Conservation (phyloP, 2,113 vertebrate genomes). For the Oryzias curvinotus region DNA sequence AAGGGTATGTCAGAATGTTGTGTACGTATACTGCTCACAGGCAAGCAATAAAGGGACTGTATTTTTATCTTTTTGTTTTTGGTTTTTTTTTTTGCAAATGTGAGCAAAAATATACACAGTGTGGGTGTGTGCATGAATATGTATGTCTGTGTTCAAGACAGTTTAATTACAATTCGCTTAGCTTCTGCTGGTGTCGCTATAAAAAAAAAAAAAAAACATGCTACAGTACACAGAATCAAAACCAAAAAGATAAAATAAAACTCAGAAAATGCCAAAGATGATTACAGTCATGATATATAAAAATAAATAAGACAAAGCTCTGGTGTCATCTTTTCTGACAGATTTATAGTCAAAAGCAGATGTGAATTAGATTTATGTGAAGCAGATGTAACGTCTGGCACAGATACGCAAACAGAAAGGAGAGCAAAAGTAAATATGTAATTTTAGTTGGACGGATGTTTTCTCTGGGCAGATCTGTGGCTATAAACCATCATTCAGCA, state of each 20-base stretch:
- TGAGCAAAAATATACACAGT: conserved; percentile 8
- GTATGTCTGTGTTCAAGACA: conserved; percentile 24
- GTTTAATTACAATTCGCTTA: conserved; percentile 42
- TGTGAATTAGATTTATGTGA: conserved; percentile 37
- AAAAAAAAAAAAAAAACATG: conserved; percentile 14
- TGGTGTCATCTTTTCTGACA: conserved; percentile 15
- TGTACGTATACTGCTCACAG: conserved; percentile 23
- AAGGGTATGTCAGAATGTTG: conserved; percentile 33
- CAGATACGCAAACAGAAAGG: neutral
- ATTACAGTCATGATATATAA: neutral
- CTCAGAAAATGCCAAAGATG: neutral
- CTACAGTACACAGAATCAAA: neutral
- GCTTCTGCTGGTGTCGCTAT: conserved; percentile 29
- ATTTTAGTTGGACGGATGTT: conserved; percentile 48
- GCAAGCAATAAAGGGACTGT: conserved; percentile 10
- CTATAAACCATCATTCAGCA: conserved; percentile 51
- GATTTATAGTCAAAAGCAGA: conserved; percentile 30
- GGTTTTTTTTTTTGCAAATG: conserved; percentile 25
- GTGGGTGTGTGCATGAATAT: conserved; percentile 9
- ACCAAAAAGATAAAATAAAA: conserved; percentile 3
- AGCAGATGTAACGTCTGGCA: conserved; percentile 14
- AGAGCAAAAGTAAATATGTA: conserved; percentile 36
- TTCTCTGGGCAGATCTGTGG: conserved; percentile 44
- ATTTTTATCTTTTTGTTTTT: too few species aligned
- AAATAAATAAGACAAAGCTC: conserved; percentile 21